Evolutionary conservation across 2,113 vertebrate genomes (phyloP).

Genomic region (Saccopteryx leptura): DNA sequence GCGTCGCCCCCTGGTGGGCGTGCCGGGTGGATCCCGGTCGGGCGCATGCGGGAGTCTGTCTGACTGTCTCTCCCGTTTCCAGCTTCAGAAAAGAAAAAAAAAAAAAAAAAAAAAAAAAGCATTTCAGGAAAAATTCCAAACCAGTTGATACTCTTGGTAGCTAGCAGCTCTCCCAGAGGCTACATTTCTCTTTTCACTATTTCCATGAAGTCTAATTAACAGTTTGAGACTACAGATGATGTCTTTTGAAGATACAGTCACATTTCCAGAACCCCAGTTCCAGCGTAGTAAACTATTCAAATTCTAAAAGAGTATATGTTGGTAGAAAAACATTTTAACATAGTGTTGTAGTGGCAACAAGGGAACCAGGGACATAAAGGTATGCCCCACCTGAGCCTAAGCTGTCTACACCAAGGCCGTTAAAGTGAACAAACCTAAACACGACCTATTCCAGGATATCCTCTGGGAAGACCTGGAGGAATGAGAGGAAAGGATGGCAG

Average conservation of each 20-base stretch:
- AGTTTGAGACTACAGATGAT: not conserved
- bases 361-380: not conserved
- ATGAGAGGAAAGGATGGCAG: not conserved
- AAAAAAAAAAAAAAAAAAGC: not conserved
- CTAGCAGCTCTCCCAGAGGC: not conserved
- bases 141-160: not conserved
- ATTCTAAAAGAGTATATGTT: not conserved
- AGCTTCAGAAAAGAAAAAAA: too few species aligned
- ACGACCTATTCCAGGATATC: not conserved
- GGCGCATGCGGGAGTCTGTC: too few species aligned
- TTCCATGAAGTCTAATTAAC: conserved; percentile 39
- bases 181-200: not conserved
- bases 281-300: not conserved
- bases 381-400: not conserved
- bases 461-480: conserved; percentile 22
- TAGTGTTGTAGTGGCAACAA: not conserved
- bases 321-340: not conserved
- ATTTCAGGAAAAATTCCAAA: conserved; percentile 21
- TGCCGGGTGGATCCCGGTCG: too few species aligned
- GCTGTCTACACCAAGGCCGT: not conserved
- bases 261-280: not conserved
- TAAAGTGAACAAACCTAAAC: conserved; percentile 22
- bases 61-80: too few species aligned
- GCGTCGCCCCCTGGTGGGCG: too few species aligned
- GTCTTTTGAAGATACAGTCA: not conserved